Evolutionary conservation across 2,888 invertebrate species (phyloP), one percentile per base, ranked within the genome.

Genomic region (Dermolepida albohirtum): DNA sequence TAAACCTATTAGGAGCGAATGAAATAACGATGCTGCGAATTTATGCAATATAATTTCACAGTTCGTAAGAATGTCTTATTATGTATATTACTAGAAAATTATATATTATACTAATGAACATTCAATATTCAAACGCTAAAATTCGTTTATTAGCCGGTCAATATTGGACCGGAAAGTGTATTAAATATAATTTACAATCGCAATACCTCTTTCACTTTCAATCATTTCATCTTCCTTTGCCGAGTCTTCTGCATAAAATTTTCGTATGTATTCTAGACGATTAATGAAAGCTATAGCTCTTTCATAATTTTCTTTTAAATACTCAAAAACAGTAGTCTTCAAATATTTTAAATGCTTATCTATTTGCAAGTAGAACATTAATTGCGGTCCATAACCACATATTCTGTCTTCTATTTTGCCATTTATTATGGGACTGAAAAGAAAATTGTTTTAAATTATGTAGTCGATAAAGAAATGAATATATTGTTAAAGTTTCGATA

Each of bases 401-500:
- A 92, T 88, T 79, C 92, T 88, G 49, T 92, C 91, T 74, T 94
- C 92, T 77, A 90, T 88, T 76, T 93, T 92, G 14, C 91, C 92
- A 87, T 95, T 94, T 70, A 96, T 92, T 14, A 91, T 88, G 0
- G 95, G 95, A 68, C 92, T 91, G 74, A 52, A 62, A 69, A 10
- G 11, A 14, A 1, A 34, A 34, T 10, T 1, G 10, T 34, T 34
- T 1, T 7, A 34, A 34, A 5, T 34, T 34, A 22, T 22, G 22
- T 1, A 22, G 4, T 22, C 22, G 4, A 22, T 2, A 22, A 22
- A 22, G 22, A 22, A 22, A 22, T 22, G 22, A 22, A 22, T 22
- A 22, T 4, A n/a, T n/a, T n/a, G n/a, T n/a, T n/a, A n/a, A n/a
- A n/a, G n/a, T n/a, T n/a, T n/a, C n/a, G n/a, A n/a, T n/a, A n/a